These are phyloP conservation scores for Erethizon dorsatum DNA, from an alignment of 2,797 vertebrate genomes.

Conservation along the genomic window DNA sequence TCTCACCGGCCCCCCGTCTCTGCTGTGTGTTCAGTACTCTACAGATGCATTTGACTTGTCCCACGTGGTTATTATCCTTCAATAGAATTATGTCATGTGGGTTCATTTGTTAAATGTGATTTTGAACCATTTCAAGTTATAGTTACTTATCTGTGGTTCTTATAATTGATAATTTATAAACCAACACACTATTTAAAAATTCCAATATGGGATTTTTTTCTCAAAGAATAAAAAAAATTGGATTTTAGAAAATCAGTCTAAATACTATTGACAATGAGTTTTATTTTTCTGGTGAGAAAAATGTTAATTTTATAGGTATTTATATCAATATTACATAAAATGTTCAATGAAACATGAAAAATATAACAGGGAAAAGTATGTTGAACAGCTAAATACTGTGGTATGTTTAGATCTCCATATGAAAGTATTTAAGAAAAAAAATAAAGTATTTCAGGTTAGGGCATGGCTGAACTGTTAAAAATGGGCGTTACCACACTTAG, in stretches of 20 bases:
- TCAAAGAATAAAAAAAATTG: not conserved
- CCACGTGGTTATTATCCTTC: not conserved
- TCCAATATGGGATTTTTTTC: not conserved
- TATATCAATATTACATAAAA: slow-evolving; percentile 33
- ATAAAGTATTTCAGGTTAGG: not conserved
- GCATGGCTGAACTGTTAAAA: slow-evolving; percentile 7
- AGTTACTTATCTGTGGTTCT: slow-evolving; percentile 44
- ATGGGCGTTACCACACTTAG: not conserved
- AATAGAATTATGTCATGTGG: not conserved
- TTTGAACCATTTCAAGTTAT: slow-evolving; percentile 63
- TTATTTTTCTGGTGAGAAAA: slow-evolving; percentile 51
- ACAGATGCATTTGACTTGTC: slow-evolving; percentile 4
- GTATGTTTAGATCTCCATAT: not conserved
- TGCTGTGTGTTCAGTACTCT: not conserved
- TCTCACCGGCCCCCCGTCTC: too few species aligned
- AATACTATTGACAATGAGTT: not conserved
- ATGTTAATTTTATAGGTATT: slow-evolving; percentile 30
- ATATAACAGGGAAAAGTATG: not conserved
- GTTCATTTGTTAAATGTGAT: slow-evolving; percentile 42
- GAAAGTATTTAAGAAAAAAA: not conserved
- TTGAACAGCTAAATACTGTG: slow-evolving; percentile 20
- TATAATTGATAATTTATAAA: not conserved
- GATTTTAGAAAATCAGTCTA: slow-evolving; percentile 48
- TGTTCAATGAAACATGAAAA: slow-evolving; percentile 39
- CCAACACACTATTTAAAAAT: not conserved